These are phyloP conservation scores for Psittacula cyanocephala DNA, from an alignment of 2,113 vertebrate species.

Conservation along the genomic window DNA sequence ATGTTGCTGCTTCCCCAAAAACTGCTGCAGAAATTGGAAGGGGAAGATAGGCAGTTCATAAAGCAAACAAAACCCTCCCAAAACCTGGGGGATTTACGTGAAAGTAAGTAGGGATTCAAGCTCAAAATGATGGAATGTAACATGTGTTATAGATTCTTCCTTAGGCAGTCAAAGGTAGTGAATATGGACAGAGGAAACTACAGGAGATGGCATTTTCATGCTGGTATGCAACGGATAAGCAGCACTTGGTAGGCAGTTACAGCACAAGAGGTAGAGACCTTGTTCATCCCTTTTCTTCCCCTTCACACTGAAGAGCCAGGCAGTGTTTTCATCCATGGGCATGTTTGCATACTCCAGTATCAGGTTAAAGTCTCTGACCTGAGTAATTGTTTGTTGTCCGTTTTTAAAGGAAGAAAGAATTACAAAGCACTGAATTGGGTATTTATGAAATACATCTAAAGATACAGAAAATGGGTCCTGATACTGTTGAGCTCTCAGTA, in stretches of 20 bases:
- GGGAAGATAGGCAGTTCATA: not conserved
- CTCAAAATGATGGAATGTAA: not conserved
- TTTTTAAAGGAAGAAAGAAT: not conserved
- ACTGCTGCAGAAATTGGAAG: not conserved
- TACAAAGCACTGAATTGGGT: not conserved
- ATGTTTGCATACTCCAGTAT: not conserved
- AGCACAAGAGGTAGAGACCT: not conserved
- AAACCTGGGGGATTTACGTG: not conserved
- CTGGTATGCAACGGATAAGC: too few relatives aligned
- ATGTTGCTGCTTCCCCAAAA: not conserved
- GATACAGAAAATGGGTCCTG: not conserved
- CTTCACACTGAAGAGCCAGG: not conserved
- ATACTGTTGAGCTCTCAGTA: not conserved
- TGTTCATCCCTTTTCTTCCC: fast-evolving
- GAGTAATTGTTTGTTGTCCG: not conserved
- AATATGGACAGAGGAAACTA: not conserved
- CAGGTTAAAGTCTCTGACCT: not conserved
- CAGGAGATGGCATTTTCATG: not conserved
- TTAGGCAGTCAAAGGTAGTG: not conserved
- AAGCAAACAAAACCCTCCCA: not conserved
- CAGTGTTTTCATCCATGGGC: not conserved
- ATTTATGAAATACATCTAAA: not conserved
- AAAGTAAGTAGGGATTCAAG: not conserved
- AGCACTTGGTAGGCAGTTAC: not conserved
- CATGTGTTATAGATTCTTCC: not conserved